Evolutionary conservation across 2,888 invertebrate species (phyloP), one percentile per base, ranked within the genome.

Genomic region (Gastracanthus pulcherrimus): DNA sequence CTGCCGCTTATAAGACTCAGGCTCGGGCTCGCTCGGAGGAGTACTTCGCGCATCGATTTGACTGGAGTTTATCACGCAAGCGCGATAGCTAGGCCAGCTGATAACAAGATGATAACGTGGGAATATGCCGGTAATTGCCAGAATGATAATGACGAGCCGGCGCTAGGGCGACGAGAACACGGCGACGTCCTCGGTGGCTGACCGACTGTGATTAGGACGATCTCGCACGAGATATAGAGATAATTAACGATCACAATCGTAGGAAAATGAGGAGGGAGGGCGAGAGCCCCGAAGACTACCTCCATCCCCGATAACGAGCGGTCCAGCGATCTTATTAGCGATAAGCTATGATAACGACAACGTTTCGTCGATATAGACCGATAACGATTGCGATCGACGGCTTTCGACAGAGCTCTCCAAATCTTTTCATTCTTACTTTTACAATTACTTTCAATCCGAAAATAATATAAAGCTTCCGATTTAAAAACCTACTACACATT

Each of bases 301-400:
- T n/a, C n/a, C n/a, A n/a, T n/a, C n/a, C n/a, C n/a, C n/a, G 89
- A 90, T 90, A 91, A 90, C 90, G 89, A 90, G 90, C 89, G 88
- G 88, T 89, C 89, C 87, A 87, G 29, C 58, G 89, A 90, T 91
- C 90, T 90, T 90, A 90, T 90, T 90, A 89, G 88, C 88, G 90
- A 90, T 90, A 89, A 90, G 88, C 88, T 85, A 85, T 86, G 89
- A 89, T 89, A 89, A 88, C 89, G 88, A 89, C 86, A 85, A 84
- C 84, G 86, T 84, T 79, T 58, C 84, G 83, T 83, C 83, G 85
- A 86, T 86, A 85, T 76, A 45, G 82, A 77, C 72, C 83, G 85
- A 86, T 86, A 86, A 85, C 83, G 84, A 86, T 82, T 83, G 82
- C 84, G 81, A 84, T 82, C 84, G 64, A 29, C 19, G 45, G 19